A percentile compares a stretch with the other conserved stretches of the same genome.
These are phyloP conservation scores for Rhyacophila evoluta DNA, from an alignment of 2,888 invertebrate genomes.

Conservation along the genomic window DNA sequence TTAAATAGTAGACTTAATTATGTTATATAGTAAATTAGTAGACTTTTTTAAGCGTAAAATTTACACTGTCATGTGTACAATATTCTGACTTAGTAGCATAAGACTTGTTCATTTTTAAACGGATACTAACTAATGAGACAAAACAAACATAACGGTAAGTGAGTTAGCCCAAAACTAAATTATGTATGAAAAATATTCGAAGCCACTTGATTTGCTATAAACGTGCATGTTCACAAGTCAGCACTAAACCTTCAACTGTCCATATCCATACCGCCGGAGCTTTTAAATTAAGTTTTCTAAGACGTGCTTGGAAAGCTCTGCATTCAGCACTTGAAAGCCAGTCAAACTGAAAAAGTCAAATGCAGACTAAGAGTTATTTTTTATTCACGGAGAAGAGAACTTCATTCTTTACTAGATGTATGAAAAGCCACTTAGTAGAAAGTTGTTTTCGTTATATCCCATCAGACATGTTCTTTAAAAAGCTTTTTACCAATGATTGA, in stretches of 20 bases:
- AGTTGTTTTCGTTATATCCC: not conserved
- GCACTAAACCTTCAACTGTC: not conserved
- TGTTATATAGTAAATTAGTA: too few relatives aligned
- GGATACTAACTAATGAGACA: not conserved
- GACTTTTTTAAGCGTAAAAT: too few relatives aligned
- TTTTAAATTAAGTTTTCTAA: conserved; percentile 12
- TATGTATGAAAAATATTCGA: not conserved
- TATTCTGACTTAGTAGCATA: too few relatives aligned
- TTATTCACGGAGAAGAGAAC: not conserved
- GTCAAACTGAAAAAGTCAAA: conserved; percentile 21
- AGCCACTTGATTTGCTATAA: not conserved
- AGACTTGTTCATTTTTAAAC: not conserved
- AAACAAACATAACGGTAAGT: not conserved
- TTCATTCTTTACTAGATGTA: not conserved
- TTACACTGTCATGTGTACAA: too few relatives aligned
- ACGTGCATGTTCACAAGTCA: not conserved
- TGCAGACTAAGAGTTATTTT: conserved; percentile 22
- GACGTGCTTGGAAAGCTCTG: conserved; percentile 24
- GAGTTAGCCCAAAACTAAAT: not conserved
- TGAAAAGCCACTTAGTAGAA: not conserved
- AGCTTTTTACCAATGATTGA: too few relatives aligned
- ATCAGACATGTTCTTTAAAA: too few relatives aligned
- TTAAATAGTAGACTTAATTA: too few relatives aligned
- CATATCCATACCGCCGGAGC: conserved; percentile 4
- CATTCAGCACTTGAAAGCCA: not conserved